These are phyloP conservation scores for Knipowitschia caucasica DNA, from an alignment of 2,797 vertebrate species.

Conservation along the genomic window DNA sequence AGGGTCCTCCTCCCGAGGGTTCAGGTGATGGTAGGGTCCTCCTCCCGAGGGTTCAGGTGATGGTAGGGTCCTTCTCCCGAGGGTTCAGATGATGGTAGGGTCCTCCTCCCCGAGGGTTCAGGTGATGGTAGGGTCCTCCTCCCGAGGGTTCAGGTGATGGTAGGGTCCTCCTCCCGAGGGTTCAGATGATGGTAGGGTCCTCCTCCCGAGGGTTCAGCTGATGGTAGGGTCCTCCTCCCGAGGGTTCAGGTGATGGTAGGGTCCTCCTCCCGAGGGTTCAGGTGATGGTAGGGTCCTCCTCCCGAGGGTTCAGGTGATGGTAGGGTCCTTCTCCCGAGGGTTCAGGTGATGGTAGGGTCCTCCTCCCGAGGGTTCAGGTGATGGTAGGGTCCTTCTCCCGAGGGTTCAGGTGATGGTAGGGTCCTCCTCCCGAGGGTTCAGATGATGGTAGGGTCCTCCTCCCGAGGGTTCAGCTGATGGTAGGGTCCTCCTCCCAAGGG, in stretches of 20 bases:
- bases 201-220: no score
- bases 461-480: no score
- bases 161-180: constrained; percentile 28
- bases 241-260: no score
- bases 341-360: constrained; percentile 36
- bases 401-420: no score
- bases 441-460: constrained; percentile 32
- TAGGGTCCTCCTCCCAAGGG: constrained; percentile 27
- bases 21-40: constrained; percentile 10
- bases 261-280: constrained; percentile 28
- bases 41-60: constrained; percentile 16
- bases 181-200: constrained; percentile 36
- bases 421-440: constrained; percentile 28
- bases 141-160: no score
- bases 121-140: constrained; percentile 32
- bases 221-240: constrained; percentile 34
- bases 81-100: constrained; percentile 17
- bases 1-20: constrained; percentile 16
- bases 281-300: constrained; percentile 32
- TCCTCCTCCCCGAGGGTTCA: no score
- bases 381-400: constrained; percentile 34
- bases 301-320: no score
- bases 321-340: constrained; percentile 28
- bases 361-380: no score
- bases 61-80: constrained; percentile 7